phyloP scores from a whole-genome alignment of 1,140 invertebrate genomes.

The Dreissena polymorpha region DNA sequence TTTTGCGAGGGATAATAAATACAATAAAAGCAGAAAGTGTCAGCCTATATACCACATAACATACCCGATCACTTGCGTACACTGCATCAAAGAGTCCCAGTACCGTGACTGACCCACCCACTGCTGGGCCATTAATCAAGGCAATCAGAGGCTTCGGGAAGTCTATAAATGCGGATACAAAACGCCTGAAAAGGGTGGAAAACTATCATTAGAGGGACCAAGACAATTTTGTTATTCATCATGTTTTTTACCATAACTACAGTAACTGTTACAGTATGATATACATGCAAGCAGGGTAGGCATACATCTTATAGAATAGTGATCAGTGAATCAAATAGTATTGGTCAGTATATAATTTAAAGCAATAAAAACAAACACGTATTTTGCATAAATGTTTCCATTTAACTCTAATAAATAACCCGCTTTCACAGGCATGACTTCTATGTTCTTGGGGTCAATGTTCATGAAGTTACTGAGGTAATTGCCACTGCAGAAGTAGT shows the following conservation, averaged over 20 bases:
- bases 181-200: conserved; percentile 81
- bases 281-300: too few relatives aligned
- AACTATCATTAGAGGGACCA: too few relatives aligned
- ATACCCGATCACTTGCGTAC: conserved; percentile 87
- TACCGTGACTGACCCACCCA: conserved; percentile 93
- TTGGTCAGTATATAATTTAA: too few relatives aligned
- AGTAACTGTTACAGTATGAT: too few relatives aligned
- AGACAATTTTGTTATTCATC: too few relatives aligned
- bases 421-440: conserved; percentile 77
- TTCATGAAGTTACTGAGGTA: conserved; percentile 85
- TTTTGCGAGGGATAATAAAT: too few relatives aligned
- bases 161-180: conserved; percentile 89
- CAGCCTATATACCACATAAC: not conserved
- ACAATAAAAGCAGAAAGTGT: not conserved
- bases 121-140: conserved; percentile 95
- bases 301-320: too few relatives aligned
- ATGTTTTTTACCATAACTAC: too few relatives aligned
- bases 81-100: conserved; percentile 93
- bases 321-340: too few relatives aligned
- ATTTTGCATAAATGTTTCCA: conserved; percentile 49
- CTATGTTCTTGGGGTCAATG: conserved; percentile 75
- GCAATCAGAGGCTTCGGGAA: conserved; percentile 94
- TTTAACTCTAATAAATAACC: conserved; percentile 77
- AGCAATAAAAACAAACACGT: too few relatives aligned
- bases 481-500: conserved; percentile 93